Evolutionary conservation across 1,140 invertebrate species (phyloP).

Genomic region (Notospermus geniculatus): DNA sequence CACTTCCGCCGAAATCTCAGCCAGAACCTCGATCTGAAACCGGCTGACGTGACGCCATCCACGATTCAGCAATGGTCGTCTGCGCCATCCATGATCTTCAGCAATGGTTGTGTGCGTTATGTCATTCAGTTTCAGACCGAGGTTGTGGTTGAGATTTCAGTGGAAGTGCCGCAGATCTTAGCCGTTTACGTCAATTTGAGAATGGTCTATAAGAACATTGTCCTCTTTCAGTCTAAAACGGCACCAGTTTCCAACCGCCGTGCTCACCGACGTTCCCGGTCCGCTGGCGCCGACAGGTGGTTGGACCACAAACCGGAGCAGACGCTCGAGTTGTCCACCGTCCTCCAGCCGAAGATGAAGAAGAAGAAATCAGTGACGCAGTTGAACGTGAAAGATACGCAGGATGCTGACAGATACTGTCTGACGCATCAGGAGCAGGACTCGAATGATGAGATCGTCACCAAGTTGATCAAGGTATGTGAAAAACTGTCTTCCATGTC

Average conservation of each 20-base stretch:
- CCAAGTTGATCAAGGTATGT: conserved; percentile 82
- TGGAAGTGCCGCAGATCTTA: too few relatives aligned
- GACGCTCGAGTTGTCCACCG: conserved; percentile 64
- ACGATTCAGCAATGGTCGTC: too few relatives aligned
- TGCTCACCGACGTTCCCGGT: conserved; percentile 70
- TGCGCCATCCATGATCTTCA: too few relatives aligned
- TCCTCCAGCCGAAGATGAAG: conserved; percentile 80
- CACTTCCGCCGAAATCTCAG: too few relatives aligned
- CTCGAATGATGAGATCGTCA: conserved; percentile 87
- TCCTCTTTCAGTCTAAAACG: not conserved
- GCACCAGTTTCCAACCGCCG: conserved; percentile 32
- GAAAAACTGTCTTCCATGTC: too few relatives aligned
- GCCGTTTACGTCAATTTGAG: too few relatives aligned
- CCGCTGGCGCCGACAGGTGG: conserved; percentile 68
- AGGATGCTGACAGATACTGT: conserved; percentile 83
- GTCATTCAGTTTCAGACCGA: too few relatives aligned
- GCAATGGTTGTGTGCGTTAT: too few relatives aligned
- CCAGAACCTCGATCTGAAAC: too few relatives aligned
- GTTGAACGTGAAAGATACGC: conserved; percentile 70
- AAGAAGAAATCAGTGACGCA: conserved; percentile 82
- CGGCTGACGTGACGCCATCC: too few relatives aligned
- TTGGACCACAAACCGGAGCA: conserved; percentile 80
- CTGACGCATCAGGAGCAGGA: conserved; percentile 88
- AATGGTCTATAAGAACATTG: too few relatives aligned
- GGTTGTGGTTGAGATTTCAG: too few relatives aligned